These are phyloP conservation scores for Corythoichthys haematopterus DNA, from an alignment of 2,113 vertebrate genomes.

Conservation along the genomic window DNA sequence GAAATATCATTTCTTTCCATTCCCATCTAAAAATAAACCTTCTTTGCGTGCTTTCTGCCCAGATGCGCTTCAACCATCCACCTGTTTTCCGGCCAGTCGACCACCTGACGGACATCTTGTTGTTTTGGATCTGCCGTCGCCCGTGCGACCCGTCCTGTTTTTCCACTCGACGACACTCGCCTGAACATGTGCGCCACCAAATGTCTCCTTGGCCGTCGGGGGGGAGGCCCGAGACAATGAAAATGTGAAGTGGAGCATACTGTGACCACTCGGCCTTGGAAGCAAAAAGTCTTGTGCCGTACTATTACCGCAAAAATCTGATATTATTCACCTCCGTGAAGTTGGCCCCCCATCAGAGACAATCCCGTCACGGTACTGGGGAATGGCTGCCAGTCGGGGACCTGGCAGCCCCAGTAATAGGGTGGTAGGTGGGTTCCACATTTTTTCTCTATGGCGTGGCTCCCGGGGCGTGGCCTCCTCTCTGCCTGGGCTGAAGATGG, in stretches of 20 bases:
- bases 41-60: background rate
- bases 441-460: too few relatives aligned
- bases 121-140: background rate
- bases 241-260: background rate
- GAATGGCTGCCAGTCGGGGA: too few relatives aligned
- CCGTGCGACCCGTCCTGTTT: background rate
- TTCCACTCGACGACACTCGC: background rate
- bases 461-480: too few relatives aligned
- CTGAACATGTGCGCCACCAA: background rate
- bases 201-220: background rate
- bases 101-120: background rate
- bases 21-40: too few relatives aligned
- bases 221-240: background rate
- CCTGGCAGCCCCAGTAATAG: too few relatives aligned
- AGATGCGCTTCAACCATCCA: background rate
- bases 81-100: background rate
- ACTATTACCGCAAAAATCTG: too few relatives aligned
- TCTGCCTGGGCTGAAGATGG: too few relatives aligned
- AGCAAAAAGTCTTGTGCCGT: background rate
- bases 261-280: background rate
- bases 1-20: too few relatives aligned
- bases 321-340: too few relatives aligned
- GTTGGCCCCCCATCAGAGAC: too few relatives aligned
- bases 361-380: too few relatives aligned
- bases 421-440: too few relatives aligned